These are phyloP conservation scores for Ceyx margarethae DNA, from an alignment of 2,113 vertebrate species.

Conservation along the genomic window DNA sequence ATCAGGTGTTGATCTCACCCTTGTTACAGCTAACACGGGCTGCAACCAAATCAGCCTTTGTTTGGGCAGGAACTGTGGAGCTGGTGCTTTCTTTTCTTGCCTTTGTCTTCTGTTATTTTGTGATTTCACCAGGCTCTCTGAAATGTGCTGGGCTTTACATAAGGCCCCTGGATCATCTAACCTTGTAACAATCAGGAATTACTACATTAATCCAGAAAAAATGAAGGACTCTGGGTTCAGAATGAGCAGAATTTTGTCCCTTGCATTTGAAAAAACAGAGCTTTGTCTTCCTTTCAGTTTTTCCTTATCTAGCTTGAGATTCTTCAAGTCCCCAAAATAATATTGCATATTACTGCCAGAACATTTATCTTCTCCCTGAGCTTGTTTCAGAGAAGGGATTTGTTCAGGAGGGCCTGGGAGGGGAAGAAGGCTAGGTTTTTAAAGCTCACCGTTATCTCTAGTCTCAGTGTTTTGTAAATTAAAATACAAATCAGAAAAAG, in stretches of 20 bases:
- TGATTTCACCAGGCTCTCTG: not conserved
- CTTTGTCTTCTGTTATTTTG: not conserved
- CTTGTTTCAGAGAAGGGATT: conserved; percentile 30
- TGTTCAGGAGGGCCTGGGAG: conserved; percentile 33
- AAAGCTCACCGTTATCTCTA: conserved; percentile 48
- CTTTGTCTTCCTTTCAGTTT: conserved; percentile 44
- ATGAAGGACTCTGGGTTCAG: not conserved
- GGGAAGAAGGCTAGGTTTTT: conserved; percentile 15
- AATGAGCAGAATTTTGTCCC: not conserved
- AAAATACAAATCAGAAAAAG: conserved; percentile 48
- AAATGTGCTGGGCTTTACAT: not conserved
- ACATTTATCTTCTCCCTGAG: conserved; percentile 45
- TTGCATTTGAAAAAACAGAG: not conserved
- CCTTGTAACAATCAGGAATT: not conserved
- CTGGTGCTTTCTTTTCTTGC: not conserved
- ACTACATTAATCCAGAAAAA: not conserved
- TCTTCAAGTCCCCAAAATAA: conserved; percentile 63
- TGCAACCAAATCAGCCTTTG: conserved; percentile 37
- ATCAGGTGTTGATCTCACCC: conserved; percentile 39
- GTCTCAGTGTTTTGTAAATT: conserved; percentile 28
- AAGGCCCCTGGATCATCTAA: not conserved
- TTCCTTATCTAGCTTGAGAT: conserved; percentile 55
- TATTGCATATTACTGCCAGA: conserved; percentile 58
- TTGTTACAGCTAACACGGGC: not conserved
- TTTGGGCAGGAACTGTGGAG: conserved; percentile 6